Conservation (phyloP, 2,888 invertebrate species). For the Eudemis profundana region DNA sequence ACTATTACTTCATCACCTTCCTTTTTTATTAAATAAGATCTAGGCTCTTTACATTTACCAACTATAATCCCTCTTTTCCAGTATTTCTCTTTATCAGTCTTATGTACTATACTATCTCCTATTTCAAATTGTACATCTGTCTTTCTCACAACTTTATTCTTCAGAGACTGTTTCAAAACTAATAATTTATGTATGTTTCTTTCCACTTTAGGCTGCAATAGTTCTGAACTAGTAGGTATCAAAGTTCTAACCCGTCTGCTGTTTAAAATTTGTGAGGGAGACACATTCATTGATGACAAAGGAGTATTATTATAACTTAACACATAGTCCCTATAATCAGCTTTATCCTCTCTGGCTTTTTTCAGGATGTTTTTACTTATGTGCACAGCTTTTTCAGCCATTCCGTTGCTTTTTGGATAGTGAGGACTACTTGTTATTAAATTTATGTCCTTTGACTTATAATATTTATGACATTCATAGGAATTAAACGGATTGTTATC, state of each 20-base stretch:
- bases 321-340: constrained; percentile 40
- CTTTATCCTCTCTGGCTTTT: constrained; percentile 40
- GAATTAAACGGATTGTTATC: constrained; percentile 42
- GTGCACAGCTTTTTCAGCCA: constrained; percentile 42
- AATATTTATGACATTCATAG: constrained; percentile 39
- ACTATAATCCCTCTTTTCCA: no score
- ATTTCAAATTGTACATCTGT: no score
- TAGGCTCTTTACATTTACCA: no score
- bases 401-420: no score
- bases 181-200: no score
- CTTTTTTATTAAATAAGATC: no score
- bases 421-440: constrained; percentile 39
- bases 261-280: constrained; percentile 45
- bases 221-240: not conserved
- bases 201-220: no score
- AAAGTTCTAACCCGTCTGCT: constrained; percentile 38
- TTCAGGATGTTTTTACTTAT: constrained; percentile 41
- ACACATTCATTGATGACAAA: constrained; percentile 23
- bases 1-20: no score
- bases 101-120: no score
- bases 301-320: constrained; percentile 44
- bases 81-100: no score
- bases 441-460: constrained; percentile 35
- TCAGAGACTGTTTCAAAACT: no score
- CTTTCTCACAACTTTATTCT: no score